Percentiles rank a stretch among this genome's conserved stretches.
phyloP scores from a whole-genome alignment of 92 coral and sea anemone species.

The Epizoanthus stellaris region DNA sequence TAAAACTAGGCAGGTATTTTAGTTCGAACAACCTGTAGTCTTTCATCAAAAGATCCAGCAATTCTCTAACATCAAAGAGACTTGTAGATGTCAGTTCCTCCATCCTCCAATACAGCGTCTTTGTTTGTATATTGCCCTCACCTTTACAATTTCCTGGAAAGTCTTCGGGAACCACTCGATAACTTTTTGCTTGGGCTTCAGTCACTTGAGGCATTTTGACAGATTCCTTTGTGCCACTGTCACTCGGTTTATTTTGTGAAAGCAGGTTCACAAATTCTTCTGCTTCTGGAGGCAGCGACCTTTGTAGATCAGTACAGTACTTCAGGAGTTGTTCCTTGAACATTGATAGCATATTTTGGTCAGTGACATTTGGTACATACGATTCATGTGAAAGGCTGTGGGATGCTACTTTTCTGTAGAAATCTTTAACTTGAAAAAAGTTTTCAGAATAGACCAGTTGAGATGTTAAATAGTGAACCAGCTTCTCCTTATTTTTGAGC shows the following conservation, averaged over 20 bases:
- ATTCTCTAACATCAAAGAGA: slow-evolving; percentile 30
- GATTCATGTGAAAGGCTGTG: background rate
- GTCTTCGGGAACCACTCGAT: slow-evolving; percentile 27
- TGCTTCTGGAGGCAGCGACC: slow-evolving; percentile 19
- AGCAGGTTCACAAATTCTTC: slow-evolving; percentile 27
- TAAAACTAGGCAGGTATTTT: slow-evolving; percentile 33
- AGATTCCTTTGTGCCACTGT: slow-evolving; percentile 1
- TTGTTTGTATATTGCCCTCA: background rate
- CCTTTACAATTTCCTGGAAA: slow-evolving; percentile 26
- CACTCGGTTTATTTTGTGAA: slow-evolving; percentile 15
- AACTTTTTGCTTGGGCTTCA: background rate
- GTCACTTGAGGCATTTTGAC: slow-evolving; percentile 8
- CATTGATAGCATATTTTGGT: background rate
- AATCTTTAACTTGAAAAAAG: slow-evolving; percentile 17
- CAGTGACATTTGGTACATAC: slow-evolving; percentile 6
- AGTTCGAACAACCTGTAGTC: slow-evolving; percentile 25
- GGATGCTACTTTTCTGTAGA: background rate
- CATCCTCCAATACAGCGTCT: slow-evolving; percentile 41
- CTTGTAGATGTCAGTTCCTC: slow-evolving; percentile 42
- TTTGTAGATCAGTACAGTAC: background rate
- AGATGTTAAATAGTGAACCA: slow-evolving; percentile 28
- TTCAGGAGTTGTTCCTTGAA: slow-evolving; percentile 9
- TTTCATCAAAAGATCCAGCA: slow-evolving; percentile 39
- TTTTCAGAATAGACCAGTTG: slow-evolving; percentile 33
- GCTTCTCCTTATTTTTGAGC: slow-evolving; percentile 39